phyloP scores from a whole-genome alignment of 2,888 invertebrate species.

The Brachyopa scutellaris region DNA sequence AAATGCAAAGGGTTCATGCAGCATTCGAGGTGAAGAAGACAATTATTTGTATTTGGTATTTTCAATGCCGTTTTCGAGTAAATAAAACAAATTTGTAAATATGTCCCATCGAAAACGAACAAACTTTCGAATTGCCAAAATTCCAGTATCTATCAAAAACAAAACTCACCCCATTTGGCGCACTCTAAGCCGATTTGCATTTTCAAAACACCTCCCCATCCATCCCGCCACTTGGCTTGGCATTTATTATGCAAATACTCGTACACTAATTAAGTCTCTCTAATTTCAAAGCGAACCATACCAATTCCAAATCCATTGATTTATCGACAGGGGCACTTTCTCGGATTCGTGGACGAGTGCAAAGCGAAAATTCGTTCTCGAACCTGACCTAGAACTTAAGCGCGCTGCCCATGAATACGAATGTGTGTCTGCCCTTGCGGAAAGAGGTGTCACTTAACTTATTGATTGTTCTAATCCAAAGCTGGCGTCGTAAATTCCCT shows the following conservation, averaged over 20 bases:
- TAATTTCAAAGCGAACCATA: not conserved
- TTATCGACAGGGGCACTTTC: constrained; percentile 40
- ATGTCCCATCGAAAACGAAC: too few relatives aligned
- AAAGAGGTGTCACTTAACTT: constrained; percentile 40
- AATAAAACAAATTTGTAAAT: too few relatives aligned
- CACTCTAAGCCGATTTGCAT: too few relatives aligned
- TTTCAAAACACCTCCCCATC: too few relatives aligned
- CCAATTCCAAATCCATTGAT: constrained; percentile 53
- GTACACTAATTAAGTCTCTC: constrained; percentile 55
- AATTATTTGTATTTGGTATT: too few relatives aligned
- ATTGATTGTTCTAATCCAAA: constrained; percentile 50
- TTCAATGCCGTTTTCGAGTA: too few relatives aligned
- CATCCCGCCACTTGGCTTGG: too few relatives aligned
- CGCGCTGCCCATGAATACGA: constrained; percentile 36
- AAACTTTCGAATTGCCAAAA: too few relatives aligned
- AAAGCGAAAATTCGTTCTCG: constrained; percentile 65
- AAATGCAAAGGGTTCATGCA: too few relatives aligned
- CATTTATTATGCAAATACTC: constrained; percentile 32
- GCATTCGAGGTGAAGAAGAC: too few relatives aligned
- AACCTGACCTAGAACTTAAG: constrained; percentile 70
- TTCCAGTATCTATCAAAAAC: too few relatives aligned
- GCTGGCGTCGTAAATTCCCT: not conserved
- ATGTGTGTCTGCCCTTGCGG: constrained; percentile 11
- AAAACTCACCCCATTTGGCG: too few relatives aligned
- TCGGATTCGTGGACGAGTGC: constrained; percentile 10